Evolutionary conservation across 2,797 vertebrate species (phyloP).

Genomic region (Sebastes trivittatus): DNA sequence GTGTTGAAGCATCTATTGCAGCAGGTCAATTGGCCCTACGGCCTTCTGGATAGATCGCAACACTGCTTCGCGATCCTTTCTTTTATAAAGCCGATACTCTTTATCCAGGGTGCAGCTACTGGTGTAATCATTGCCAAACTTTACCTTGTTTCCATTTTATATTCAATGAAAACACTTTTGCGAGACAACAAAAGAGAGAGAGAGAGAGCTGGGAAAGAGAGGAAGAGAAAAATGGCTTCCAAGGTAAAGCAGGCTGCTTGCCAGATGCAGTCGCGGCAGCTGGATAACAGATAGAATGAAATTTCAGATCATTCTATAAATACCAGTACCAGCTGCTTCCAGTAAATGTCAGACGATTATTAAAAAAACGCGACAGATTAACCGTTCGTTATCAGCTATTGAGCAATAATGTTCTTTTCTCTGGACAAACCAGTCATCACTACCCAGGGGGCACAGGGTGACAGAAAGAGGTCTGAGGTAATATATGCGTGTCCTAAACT

Average conservation of each 20-base stretch:
- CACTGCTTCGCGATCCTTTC: background rate
- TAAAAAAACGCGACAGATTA: conserved; percentile 69
- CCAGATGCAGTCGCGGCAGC: conserved; percentile 84
- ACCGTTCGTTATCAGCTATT: conserved; percentile 58
- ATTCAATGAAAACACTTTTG: conserved; percentile 44
- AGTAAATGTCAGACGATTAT: conserved; percentile 84
- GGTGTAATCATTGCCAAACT: background rate
- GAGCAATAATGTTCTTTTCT: conserved; percentile 69
- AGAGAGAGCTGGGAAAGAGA: conserved; percentile 23
- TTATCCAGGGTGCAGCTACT: background rate
- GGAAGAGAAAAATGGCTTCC: conserved; percentile 36
- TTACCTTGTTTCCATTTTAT: conserved; percentile 37
- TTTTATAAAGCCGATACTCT: background rate
- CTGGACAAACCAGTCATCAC: conserved; percentile 25
- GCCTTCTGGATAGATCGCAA: background rate
- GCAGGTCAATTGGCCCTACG: background rate
- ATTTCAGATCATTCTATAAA: conserved; percentile 89
- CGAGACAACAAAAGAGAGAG: conserved; percentile 23
- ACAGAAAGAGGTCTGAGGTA: conserved; percentile 25
- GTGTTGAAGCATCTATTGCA: background rate
- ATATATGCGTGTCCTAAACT: conserved; percentile 53
- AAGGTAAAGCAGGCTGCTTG: conserved; percentile 72
- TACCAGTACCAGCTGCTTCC: conserved; percentile 84
- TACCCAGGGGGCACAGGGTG: conserved; percentile 17
- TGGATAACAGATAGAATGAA: conserved; percentile 84